A percentile compares a stretch with the other conserved stretches of the same genome.
These are phyloP conservation scores for Bombyx mori DNA, from an alignment of 1,140 invertebrate genomes.

Conservation along the genomic window DNA sequence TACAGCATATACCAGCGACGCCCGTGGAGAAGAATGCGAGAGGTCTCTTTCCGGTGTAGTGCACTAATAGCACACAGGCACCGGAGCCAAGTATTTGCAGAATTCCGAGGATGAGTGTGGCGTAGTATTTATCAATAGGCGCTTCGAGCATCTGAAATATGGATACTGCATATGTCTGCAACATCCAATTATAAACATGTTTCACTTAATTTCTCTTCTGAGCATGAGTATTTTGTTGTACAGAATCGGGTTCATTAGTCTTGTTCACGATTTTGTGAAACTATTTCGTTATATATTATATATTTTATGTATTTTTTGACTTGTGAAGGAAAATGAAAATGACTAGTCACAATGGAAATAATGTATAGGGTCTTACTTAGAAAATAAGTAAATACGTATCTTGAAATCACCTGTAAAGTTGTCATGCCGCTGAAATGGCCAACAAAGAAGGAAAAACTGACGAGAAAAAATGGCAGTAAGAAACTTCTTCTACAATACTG, in stretches of 20 bases:
- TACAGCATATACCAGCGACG: constrained; percentile 74
- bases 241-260: too few species aligned
- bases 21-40: constrained; percentile 77
- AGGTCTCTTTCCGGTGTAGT: constrained; percentile 79
- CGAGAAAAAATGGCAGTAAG: constrained; percentile 75
- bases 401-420: constrained; percentile 71
- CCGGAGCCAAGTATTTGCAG: constrained; percentile 77
- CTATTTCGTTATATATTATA: too few species aligned
- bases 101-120: constrained; percentile 78
- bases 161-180: constrained; percentile 78
- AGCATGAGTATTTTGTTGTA: too few species aligned
- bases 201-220: too few species aligned
- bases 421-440: constrained; percentile 81
- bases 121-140: constrained; percentile 81
- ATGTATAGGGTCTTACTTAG: too few species aligned
- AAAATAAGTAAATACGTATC: neutral
- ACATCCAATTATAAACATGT: neutral
- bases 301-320: too few species aligned
- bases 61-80: constrained; percentile 76
- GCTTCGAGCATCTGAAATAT: constrained; percentile 79
- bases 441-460: constrained; percentile 77
- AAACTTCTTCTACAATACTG: constrained; percentile 72
- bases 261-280: too few species aligned
- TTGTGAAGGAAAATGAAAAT: too few species aligned
- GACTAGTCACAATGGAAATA: too few species aligned